Base-by-base conservation (phyloP, 2,113 vertebrate species). In the Ranitomeya imitator region DNA sequence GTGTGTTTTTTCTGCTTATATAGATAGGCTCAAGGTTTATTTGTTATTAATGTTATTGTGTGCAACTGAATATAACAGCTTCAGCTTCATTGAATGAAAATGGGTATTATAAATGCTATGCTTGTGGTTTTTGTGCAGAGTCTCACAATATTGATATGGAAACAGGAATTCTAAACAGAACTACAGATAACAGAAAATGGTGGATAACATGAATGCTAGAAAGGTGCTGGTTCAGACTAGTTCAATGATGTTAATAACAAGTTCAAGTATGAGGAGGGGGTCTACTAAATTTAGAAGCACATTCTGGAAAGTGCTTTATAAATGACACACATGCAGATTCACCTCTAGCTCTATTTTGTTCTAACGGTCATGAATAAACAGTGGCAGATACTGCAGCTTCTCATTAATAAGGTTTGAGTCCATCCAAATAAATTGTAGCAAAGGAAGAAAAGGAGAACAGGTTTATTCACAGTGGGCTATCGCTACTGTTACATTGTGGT, bases 211-310 rank as follows among this genome's bases (percentile, higher is more conserved):
- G 86, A 19, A 67, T 7, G 16, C 86, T 69, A 71, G 59, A 73
- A 55, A 54, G 86, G n/a, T 26, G 18, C 86, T 81, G 78, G 78
- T 80, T 87, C 51, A 69, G 65, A 81, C 86, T 81, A 79, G 86
- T 52, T 87, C 52, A 87, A 73, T 59, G 21, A 71, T 87, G 86
- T 81, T 87, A 80, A 81, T 78, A 86, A 79, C 86, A 71, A 79
- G 61, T 55, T 59, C 60, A 67, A 71, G 78, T 69, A 45, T 65
- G 77, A 57, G 61, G 45, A 69, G 54, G 59, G 63, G 67, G 78
- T 67, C 81, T 78, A 57, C 86, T 87, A 87, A 87, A 45, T 81
- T 87, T 87, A 87, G 86, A 87, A 81, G 55, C 86, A 71, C 51
- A 51, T 81, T 87, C 80, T 81, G 86, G 86, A 87, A 87, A 87